Base-by-base conservation (phyloP, 2,797 vertebrate genomes). In the Crocidura indochinensis region DNA sequence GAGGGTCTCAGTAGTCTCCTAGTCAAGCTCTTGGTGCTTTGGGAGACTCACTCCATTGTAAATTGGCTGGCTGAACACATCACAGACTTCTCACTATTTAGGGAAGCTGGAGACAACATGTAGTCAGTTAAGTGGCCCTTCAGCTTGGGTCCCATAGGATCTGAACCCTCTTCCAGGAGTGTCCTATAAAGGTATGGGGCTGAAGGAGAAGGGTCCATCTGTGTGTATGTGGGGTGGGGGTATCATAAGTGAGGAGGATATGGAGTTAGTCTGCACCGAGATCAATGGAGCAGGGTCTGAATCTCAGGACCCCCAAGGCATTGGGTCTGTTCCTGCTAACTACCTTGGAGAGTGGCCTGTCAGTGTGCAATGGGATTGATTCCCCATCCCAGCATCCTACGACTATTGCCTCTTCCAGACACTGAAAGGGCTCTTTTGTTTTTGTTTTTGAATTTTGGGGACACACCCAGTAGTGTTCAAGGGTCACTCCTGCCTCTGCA, bases 21-120 rank as follows among this genome's bases (percentile, higher is more conserved):
- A 74, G 91, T 89, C 82, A 91, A 76, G 56, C 85, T 94, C 44
- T 64, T 94, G 65, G 85, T 94, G 87, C 47, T 80, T 90, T 91
- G 49, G 64, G 84, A 88, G 88, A 94, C 27, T 80, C 68, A 31
- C 20, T 85, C 44, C 46, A 68, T 93, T 96, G 88, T 93, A 38
- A 38, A 76, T 84, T 77, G 47, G 77, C 68, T 46, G 51, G 64
- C 82, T 15, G 72, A 89, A 93, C 90, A 72, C 79, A 73, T 93
- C 90, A 90, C 75, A 69, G 72, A 86, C 80, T 77, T 60, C 69
- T 46, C 84, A 72, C 84, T 76, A 22, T 22, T 19, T 92, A 75
- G 44, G 64, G 82, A 65, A 83, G 14, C 53, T 51, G 15, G 87
- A 89, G 68, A 49, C 38, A 10, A 27, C 76, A 10, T 46, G 8